Percentiles rank a stretch among this genome's conserved stretches.
These are phyloP conservation scores for Hylia prasina DNA, from an alignment of 2,113 vertebrate species.

Conservation along the genomic window DNA sequence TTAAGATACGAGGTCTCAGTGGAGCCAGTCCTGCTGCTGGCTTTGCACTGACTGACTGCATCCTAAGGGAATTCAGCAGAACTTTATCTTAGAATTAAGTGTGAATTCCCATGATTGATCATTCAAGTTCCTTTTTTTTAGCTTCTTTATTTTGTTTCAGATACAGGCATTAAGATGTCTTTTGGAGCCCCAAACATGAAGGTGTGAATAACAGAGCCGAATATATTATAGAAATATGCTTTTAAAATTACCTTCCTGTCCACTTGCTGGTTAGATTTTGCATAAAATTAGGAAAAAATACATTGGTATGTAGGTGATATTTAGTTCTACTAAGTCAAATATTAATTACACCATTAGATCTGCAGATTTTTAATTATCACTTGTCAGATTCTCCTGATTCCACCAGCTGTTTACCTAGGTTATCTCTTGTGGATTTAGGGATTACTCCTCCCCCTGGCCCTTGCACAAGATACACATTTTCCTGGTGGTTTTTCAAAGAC, in stretches of 20 bases:
- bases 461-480: neutral
- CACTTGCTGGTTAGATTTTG: neutral
- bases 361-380: slow-evolving; percentile 16
- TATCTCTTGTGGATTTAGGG: neutral
- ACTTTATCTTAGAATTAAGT: neutral
- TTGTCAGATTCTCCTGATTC: neutral
- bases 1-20: neutral
- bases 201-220: neutral
- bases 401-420: slow-evolving; percentile 5
- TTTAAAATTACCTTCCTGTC: neutral
- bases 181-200: neutral
- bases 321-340: neutral
- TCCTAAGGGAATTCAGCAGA: neutral
- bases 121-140: accelerated
- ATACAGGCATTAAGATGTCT: neutral
- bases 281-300: neutral
- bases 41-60: neutral
- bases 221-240: neutral
- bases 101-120: neutral
- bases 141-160: neutral
- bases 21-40: neutral
- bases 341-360: neutral
- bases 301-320: neutral
- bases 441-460: neutral
- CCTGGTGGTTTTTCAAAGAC: neutral